Evolutionary conservation across 2,797 vertebrate genomes (phyloP).

Genomic region (Karalla daura): DNA sequence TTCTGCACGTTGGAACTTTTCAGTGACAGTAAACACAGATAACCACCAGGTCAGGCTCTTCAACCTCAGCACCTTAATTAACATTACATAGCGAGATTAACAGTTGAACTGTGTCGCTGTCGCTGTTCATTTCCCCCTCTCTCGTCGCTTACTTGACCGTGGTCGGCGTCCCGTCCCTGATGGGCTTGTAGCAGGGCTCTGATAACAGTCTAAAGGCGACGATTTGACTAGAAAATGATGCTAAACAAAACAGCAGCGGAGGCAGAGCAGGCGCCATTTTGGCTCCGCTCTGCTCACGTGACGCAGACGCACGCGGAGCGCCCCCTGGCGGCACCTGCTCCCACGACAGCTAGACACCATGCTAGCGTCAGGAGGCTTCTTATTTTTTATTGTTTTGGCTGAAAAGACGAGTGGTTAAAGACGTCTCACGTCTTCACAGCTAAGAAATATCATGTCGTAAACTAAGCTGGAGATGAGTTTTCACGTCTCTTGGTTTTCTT

Average conservation of each 20-base stretch:
- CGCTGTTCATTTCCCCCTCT: too few species aligned
- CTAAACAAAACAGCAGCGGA: slow-evolving; percentile 48
- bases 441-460: too few species aligned
- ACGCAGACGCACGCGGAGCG: slow-evolving; percentile 3
- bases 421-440: too few species aligned
- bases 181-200: slow-evolving; percentile 75
- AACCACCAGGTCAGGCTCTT: too few species aligned
- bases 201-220: slow-evolving; percentile 9
- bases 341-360: not conserved
- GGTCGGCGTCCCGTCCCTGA: slow-evolving; percentile 60
- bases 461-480: too few species aligned
- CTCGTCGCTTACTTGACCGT: slow-evolving; percentile 64
- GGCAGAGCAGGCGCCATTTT: slow-evolving; percentile 67
- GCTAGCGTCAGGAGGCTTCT: too few species aligned
- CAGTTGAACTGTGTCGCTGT: not conserved
- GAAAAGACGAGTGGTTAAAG: too few species aligned
- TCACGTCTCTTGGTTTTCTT: too few species aligned
- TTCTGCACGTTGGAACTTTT: too few species aligned
- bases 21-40: too few species aligned
- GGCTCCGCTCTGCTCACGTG: not conserved
- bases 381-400: too few species aligned
- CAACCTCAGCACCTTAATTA: too few species aligned
- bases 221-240: slow-evolving; percentile 1
- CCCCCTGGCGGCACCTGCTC: slow-evolving; percentile 27
- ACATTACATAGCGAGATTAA: not conserved